Evolutionary conservation across 2,888 invertebrate genomes (phyloP), one percentile per base, ranked within the genome.

Genomic region (Steinernema carpocapsae): DNA sequence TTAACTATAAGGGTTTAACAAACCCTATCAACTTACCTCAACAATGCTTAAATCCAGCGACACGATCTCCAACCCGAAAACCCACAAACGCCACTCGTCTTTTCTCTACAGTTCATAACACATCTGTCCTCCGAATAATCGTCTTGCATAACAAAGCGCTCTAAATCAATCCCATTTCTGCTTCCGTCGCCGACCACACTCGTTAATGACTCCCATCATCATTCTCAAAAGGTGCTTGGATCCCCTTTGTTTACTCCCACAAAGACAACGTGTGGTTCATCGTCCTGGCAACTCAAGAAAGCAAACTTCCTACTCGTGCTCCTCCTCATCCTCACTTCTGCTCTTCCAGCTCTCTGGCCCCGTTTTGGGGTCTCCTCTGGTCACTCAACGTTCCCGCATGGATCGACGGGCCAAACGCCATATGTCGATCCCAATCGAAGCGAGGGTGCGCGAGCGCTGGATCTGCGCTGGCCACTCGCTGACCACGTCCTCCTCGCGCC

Each of bases 161-260:
- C 48, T 48, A 48, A 48, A 48, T 48, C 48, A 48, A 48, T 48
- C n/a, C n/a, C n/a, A n/a, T n/a, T n/a, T n/a, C 48, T 48, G 37
- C 10, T 37, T 37, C 37, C 37, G 37, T 37, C 37, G 37, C 37
- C 37, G 37, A 37, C 4, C 37, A 37, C 37, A 37, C 37, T 37
- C 37, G 37, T 37, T 37, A 37, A 48, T 48, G n/a, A 19, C 48
- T 19, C 19, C 48, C 48, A 17, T 48, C 17, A 48, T 19, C n/a
- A 48, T 48, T 48, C 48, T 4, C 56, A 56, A 19, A 56, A 56
- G 56, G 56, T 56, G 56, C 56, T 56, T 26, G 48, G n/a, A n/a
- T 48, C 48, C 19, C 56, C 26, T 56, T 19, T 56, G 56, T 56
- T 56, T 26, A 56, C 56, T 19, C 56, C 56, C 48, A 17, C 19